Evolutionary conservation across 2,888 invertebrate genomes (phyloP), one percentile per base, ranked within the genome.

Genomic region (Trissolcus brochymenae): DNA sequence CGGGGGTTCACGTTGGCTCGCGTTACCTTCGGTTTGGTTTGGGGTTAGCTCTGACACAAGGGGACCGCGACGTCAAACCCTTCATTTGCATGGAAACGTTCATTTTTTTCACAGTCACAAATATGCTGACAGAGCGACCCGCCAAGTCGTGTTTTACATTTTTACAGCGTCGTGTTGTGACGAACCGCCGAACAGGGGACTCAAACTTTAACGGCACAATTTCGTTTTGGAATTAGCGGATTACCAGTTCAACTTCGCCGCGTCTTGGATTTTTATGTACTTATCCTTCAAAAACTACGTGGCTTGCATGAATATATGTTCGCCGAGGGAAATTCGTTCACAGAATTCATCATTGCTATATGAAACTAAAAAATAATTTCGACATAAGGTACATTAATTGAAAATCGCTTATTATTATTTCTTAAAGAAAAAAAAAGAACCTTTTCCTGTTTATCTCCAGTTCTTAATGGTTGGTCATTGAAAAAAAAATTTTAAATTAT

Each of bases 41-140:
- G 68, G 76, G 72, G 76, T 73, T 76, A 72, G 70, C 68, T 76
- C 57, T 56, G 68, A 64, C 56, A 16, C 76, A 62, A 71, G 82
- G 83, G 82, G 74, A 78, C 80, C 80, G 74, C 79, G 75, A 76
- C 83, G 85, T 84, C 84, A 83, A 85, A 84, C 83, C 84, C 86
- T 85, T 87, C 84, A 88, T 88, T 88, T 88, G 88, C 88, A 88
- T 88, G 80, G 82, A 85, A 86, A 88, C 87, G 86, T 84, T 84
- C 82, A 83, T 85, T 86, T 84, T 85, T 81, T 84, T 81, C 83
- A 83, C 80, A 80, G 79, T 81, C 82, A 82, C 82, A 85, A 84
- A 84, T 83, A 85, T 83, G 85, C 85, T 86, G 86, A 86, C 85
- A 84, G 84, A 79, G 83, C 82, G 81, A 76, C 70, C 81, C 79